A percentile compares a stretch with the other conserved stretches of the same genome.
These are phyloP conservation scores for Coptotermes formosanus DNA, from an alignment of 1,140 invertebrate genomes.

Conservation along the genomic window DNA sequence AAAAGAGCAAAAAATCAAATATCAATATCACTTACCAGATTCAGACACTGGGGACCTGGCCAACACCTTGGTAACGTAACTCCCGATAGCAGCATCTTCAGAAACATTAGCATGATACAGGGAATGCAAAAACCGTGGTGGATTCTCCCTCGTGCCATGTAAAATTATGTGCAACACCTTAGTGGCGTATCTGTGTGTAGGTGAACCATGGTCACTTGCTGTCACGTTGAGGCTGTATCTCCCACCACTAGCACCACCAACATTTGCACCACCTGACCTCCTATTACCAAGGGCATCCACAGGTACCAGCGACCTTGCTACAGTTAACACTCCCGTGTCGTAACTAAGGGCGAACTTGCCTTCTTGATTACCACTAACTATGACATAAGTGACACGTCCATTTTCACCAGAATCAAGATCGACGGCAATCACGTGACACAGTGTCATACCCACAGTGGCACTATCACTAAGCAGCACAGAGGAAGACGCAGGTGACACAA, in stretches of 20 bases:
- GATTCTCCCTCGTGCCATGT: slow-evolving; percentile 70
- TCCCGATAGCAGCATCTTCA: slow-evolving; percentile 75
- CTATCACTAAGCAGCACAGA: slow-evolving; percentile 49
- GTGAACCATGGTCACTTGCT: slow-evolving; percentile 78
- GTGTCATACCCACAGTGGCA: slow-evolving; percentile 57
- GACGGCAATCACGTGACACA: slow-evolving; percentile 78
- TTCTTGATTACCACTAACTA: slow-evolving; percentile 79
- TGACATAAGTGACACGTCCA: slow-evolving; percentile 80
- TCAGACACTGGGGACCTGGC: slow-evolving; percentile 69
- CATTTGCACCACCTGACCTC: neutral
- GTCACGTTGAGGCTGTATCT: slow-evolving; percentile 71
- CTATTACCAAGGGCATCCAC: slow-evolving; percentile 39
- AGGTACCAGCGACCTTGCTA: slow-evolving; percentile 66
- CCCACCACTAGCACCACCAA: slow-evolving; percentile 28
- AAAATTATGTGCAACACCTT: slow-evolving; percentile 65
- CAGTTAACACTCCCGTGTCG: slow-evolving; percentile 70
- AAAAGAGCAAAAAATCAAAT: neutral
- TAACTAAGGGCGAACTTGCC: slow-evolving; percentile 76
- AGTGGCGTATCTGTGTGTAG: slow-evolving; percentile 61
- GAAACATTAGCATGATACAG: slow-evolving; percentile 75
- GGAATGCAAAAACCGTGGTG: slow-evolving; percentile 75
- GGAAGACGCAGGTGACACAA: slow-evolving; percentile 61
- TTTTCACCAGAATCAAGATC: slow-evolving; percentile 85
- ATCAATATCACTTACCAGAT: neutral
- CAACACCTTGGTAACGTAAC: slow-evolving; percentile 72